phyloP scores from a whole-genome alignment of 2,113 vertebrate genomes.

The Sakesphorus luctuosus region DNA sequence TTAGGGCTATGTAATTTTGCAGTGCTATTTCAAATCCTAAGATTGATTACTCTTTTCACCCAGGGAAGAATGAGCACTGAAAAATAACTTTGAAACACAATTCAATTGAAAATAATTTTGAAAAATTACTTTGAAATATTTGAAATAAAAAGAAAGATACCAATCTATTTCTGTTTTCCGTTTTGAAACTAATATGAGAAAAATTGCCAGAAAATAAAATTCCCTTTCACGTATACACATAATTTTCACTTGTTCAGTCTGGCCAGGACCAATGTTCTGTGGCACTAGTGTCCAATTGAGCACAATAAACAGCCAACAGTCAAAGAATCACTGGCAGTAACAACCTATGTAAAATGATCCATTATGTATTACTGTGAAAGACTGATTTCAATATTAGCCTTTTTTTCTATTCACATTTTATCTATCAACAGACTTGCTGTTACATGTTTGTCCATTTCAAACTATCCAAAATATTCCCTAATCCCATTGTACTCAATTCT shows the following conservation, averaged over 20 bases:
- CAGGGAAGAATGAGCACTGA: neutral
- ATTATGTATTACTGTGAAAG: neutral
- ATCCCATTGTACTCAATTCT: neutral
- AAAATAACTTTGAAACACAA: neutral
- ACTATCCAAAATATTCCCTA: neutral
- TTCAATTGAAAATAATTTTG: neutral
- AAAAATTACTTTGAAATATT: neutral
- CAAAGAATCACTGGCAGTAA: neutral
- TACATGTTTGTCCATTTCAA: neutral
- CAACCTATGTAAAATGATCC: neutral
- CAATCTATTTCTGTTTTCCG: neutral
- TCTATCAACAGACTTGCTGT: neutral
- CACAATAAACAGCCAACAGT: neutral
- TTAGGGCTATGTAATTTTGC: neutral
- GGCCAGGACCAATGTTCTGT: neutral
- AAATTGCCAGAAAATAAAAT: neutral
- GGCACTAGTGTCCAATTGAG: fast-evolving
- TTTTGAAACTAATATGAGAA: neutral
- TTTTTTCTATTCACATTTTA: neutral
- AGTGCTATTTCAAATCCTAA: neutral
- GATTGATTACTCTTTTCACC: neutral
- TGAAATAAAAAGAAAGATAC: neutral
- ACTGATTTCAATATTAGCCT: neutral
- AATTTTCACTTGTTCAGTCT: neutral
- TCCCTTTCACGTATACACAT: neutral